Evolutionary conservation across 2,113 vertebrate species (phyloP), one percentile per base, ranked within the genome.

Genomic region (Uropsilus gracilis): DNA sequence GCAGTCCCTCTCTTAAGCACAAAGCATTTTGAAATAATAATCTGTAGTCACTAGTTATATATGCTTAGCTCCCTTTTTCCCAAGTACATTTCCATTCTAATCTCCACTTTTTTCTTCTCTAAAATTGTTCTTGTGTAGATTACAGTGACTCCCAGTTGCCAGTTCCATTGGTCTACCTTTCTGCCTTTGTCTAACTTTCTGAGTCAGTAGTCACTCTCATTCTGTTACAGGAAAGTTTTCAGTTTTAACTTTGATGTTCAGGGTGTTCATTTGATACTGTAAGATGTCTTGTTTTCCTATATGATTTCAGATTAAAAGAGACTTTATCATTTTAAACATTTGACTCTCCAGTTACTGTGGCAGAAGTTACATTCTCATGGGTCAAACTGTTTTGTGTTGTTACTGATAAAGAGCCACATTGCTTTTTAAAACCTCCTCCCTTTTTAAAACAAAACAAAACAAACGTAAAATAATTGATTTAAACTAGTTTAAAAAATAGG

Each of bases 401-500:
- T 5, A 61, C 32, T 87, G n/a, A 61, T 85, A 55, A 2, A 69
- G 55, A 72, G 90, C 26, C 37, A 76, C 39, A 37, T 73, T n/a
- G n/a, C 22, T 83, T 82, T 89, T 89, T 46, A 17, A 37, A 28
- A 68, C 3, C 34, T 37, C 11, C 5, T 28, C 5, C 63, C 28
- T 28, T 75, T 81, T 89, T 76, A 32, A 71, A 81, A 50, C 64
- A 34, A 66, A 64, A 69, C 71, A 32, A 71, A 81, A 50, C 64
- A 34, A 66, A 64, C 61, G 9, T 50, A 76, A 76, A 89, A 80
- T 16, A 89, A 50, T 80, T 91, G 77, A 77, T 85, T 77, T 82
- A 69, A 95, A 86, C 42, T 93, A 75, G 26, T 87, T 89, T 55
- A 37, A 68, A 93, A 75, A 81, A 48, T 69, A 80, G 75, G 69